Evolutionary conservation across 30 jellyfish, hydroid and myxozoan species (phyloP).

Genomic region (Catostylus mosaicus): DNA sequence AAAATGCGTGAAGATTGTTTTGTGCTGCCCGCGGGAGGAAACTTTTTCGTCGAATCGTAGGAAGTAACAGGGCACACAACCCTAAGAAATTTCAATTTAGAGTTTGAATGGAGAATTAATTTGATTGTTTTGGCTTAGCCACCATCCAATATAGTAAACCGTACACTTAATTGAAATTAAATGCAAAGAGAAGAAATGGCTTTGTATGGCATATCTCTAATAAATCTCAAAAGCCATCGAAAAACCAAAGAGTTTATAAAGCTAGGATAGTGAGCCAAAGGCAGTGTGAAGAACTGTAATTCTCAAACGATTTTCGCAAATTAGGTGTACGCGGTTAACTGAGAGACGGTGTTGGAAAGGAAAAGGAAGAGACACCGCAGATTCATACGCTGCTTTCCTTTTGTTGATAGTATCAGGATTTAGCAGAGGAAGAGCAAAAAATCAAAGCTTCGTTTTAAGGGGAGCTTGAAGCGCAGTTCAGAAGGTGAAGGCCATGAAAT

Average conservation of each 20-base stretch:
- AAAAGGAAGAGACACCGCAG: too few species aligned
- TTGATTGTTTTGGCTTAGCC: conserved; percentile 56
- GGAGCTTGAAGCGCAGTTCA: too few species aligned
- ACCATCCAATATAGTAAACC: conserved; percentile 46
- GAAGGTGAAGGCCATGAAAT: too few species aligned
- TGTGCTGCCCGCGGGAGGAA: conserved; percentile 9
- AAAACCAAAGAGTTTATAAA: conserved; percentile 38
- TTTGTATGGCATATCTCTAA: conserved; percentile 21
- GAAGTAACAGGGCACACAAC: conserved; percentile 11
- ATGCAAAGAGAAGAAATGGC: conserved; percentile 19
- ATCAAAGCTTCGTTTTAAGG: too few species aligned
- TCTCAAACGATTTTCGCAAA: conserved; percentile 15
- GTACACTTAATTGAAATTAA: conserved; percentile 49
- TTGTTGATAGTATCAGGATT: too few species aligned
- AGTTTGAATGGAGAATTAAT: conserved; percentile 54
- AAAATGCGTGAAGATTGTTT: too few species aligned
- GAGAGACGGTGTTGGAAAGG: too few species aligned
- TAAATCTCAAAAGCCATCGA: conserved; percentile 23
- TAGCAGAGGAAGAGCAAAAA: too few species aligned
- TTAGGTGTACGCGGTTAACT: background rate
- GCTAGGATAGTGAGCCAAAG: background rate
- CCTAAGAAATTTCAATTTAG: conserved; percentile 13
- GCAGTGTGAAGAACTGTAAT: background rate
- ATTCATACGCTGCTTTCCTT: too few species aligned
- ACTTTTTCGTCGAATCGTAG: background rate